Evolutionary conservation across 2,113 vertebrate genomes (phyloP).

Genomic region (Bubalus kerabau): DNA sequence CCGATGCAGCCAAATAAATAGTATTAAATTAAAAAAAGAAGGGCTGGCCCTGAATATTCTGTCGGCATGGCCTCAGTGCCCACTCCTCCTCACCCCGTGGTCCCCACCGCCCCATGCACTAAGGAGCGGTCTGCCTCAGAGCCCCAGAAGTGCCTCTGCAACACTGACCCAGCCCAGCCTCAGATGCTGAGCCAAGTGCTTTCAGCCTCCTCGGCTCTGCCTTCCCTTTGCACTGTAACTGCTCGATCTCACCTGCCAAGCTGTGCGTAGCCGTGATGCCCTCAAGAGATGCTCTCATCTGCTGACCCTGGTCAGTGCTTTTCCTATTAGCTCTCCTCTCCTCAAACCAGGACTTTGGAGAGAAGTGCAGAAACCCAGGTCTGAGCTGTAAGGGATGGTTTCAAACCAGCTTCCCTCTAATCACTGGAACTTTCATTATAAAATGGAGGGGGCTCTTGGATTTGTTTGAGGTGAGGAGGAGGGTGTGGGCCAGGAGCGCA

Average conservation of each 20-base stretch:
- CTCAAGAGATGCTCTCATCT: neutral
- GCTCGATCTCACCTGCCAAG: neutral
- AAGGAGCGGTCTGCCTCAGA: neutral
- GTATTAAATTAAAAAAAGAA: neutral
- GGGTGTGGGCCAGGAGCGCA: fast-evolving
- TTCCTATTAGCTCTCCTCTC: neutral
- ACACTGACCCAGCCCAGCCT: neutral
- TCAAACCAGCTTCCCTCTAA: neutral
- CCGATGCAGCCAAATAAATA: neutral
- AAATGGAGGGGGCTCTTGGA: neutral
- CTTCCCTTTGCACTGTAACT: neutral
- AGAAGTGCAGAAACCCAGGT: neutral
- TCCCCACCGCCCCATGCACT: neutral
- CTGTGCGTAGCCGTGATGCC: neutral
- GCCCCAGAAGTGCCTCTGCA: neutral
- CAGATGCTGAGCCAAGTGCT: neutral
- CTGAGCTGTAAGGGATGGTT: neutral
- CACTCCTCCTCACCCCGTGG: neutral
- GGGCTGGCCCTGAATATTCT: neutral
- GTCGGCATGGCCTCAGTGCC: neutral
- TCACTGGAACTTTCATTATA: neutral
- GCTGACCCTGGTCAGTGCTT: neutral
- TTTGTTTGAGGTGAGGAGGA: neutral
- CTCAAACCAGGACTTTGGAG: neutral
- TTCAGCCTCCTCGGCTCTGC: neutral